Base-by-base conservation (phyloP, 1,140 invertebrate species). In the Drosophila obscura region DNA sequence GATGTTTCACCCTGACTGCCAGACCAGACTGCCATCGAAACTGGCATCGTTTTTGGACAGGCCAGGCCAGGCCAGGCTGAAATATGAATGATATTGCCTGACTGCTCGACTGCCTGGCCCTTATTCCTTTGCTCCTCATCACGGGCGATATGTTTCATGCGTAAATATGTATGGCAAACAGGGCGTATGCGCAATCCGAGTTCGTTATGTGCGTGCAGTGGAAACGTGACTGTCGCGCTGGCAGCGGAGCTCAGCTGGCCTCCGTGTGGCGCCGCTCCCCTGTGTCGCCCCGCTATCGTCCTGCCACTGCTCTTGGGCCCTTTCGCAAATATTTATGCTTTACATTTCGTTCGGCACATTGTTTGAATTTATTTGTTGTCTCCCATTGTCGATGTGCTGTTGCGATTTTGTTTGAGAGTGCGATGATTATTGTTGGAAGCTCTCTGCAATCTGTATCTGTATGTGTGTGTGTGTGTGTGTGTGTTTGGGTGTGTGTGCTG, bases 271-370 rank as follows among this genome's bases (percentile, higher is more conserved):
- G 31, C 31, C 31, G 9, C 31, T 4, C 61, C 11, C 13, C 57
- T 28, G 43, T 7, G 1, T 7, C 19, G 16, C 22, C 22, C 39
- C 19, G 52, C 4, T 8, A 15, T 28, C 44, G 28, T 48, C 53
- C 48, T 43, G 53, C 35, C 24, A 35, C 15, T 51, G 64, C 68
- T 52, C 63, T 71, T 71, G 71, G 67, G 49, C 79, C 72, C 83
- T 88, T 88, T 88, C 55, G 79, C 83, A 88, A 88, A 88, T 88
- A 88, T 88, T 88, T 83, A 88, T 88, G 83, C 78, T 87, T 82
- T 82, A 87, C 82, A 82, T 87, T 87, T 87, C 77, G 59, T 85
- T 85, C 81, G 81, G 81, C 82, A 82, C 79, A 88, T 88, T 88
- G 83, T 88, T 88, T 88, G 79, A 88, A 88, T 88, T 88, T 88